Base-by-base conservation (phyloP, 2,113 vertebrate species). In the Cyanocitta stelleri region DNA sequence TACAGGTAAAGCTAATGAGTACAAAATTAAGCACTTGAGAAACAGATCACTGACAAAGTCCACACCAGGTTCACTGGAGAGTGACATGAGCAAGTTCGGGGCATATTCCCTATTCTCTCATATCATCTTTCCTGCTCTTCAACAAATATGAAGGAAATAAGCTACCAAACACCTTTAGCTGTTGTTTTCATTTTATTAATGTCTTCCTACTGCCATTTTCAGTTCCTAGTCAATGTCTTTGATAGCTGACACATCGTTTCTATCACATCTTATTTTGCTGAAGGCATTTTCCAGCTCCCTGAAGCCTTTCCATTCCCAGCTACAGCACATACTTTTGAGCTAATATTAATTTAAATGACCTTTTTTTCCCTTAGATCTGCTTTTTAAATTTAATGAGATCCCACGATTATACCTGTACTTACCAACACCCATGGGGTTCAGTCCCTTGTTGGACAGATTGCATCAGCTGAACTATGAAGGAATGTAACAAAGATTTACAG, bases 191-290 rank as follows among this genome's bases (percentile, higher is more conserved):
- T 89, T 94, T 92, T 66, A 96, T 94, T 92, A 96, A 92, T 90
- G 32, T 54, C 85, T 96, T 96, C 80, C 66, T 95, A 62, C 37
- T 96, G 92, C 95, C 95, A 97, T 96, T 97, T 97, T 81, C 92
- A 96, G 90, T 88, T 96, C 64, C 43, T 84, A 89, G 80, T 95
- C 86, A 92, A 90, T 48, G 88, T 54, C 80, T 96, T 96, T 96
- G 93, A 96, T 96, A 96, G 96, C 93, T 96, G 95, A 96, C 96
- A 97, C 96, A 96, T 95, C 90, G 10, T 96, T 97, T 93, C 94
- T 96, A 96, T 96, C 93, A 95, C 66, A 94, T 89, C 84, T 87
- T 90, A 92, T 96, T 95, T 96, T 96, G 95, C 96, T 92, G 86
- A 94, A 89, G 95, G 92, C 93, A 87, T 93, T 96, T 94, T 93